These are phyloP conservation scores for Temnothorax longispinosus DNA, from an alignment of 1,140 invertebrate species.

Conservation along the genomic window DNA sequence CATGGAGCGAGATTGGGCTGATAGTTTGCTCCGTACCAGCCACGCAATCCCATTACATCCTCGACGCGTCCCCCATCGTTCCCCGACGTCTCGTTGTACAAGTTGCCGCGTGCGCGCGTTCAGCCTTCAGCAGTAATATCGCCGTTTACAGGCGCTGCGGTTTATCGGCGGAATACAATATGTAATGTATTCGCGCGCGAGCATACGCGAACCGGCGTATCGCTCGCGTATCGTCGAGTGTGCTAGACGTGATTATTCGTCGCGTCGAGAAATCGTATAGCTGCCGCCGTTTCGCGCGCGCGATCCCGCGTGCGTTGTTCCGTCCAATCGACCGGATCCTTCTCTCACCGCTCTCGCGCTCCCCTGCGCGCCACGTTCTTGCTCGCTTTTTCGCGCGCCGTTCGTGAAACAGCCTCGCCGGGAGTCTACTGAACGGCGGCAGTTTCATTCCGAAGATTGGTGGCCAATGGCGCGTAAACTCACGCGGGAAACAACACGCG, in stretches of 20 bases:
- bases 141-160: conserved; percentile 59
- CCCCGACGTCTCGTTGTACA: conserved; percentile 47
- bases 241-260: conserved; percentile 80
- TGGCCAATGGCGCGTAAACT: conserved; percentile 82
- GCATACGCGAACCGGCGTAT: conserved; percentile 26
- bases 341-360: conserved; percentile 22
- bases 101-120: conserved; percentile 36
- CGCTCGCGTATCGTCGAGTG: conserved; percentile 47
- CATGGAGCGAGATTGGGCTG: conserved; percentile 47
- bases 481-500: conserved; percentile 71
- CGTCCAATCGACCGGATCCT: conserved; percentile 7
- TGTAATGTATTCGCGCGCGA: conserved; percentile 64
- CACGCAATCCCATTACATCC: conserved; percentile 59
- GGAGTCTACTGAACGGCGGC: conserved; percentile 69
- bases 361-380: background rate
- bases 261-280: conserved; percentile 59
- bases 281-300: conserved; percentile 25
- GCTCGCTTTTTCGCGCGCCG: conserved; percentile 38
- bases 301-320: conserved; percentile 13
- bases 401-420: conserved; percentile 58
- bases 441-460: conserved; percentile 83
- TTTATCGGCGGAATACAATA: conserved; percentile 69
- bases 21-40: conserved; percentile 47
- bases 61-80: conserved; percentile 36
- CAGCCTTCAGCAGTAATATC: conserved; percentile 59